Evolutionary conservation across 2,888 invertebrate genomes (phyloP).

Genomic region (Drosophila diplacantha): DNA sequence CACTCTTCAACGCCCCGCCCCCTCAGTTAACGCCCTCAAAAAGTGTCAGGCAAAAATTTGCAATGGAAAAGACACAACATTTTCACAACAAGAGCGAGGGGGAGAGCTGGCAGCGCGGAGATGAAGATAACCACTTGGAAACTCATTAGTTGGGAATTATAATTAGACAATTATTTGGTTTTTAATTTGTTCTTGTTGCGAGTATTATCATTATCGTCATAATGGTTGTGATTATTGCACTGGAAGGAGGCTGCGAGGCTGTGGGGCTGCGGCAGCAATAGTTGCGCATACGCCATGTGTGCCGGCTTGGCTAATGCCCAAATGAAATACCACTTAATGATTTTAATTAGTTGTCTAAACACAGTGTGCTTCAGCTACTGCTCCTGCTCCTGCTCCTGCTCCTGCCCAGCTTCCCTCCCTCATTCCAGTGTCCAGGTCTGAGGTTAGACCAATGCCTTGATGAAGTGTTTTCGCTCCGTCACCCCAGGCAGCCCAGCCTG

Average conservation of each 20-base stretch:
- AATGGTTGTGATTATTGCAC: slow-evolving; percentile 37
- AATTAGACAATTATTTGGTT: slow-evolving; percentile 67
- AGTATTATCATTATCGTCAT: slow-evolving; percentile 29
- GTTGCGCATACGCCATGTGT: slow-evolving; percentile 21
- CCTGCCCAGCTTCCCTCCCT: too few relatives aligned
- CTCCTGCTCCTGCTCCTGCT: neutral
- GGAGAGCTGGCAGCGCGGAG: slow-evolving; percentile 10
- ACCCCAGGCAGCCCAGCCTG: slow-evolving; percentile 9
- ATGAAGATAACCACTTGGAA: slow-evolving; percentile 67
- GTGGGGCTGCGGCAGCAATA: neutral
- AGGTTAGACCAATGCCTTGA: slow-evolving; percentile 17
- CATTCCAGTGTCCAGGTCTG: slow-evolving; percentile 9
- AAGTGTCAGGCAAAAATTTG: slow-evolving; percentile 45
- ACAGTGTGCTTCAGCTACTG: neutral
- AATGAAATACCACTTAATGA: slow-evolving; percentile 31
- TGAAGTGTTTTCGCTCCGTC: slow-evolving; percentile 30
- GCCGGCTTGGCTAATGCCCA: slow-evolving; percentile 23
- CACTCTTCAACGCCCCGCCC: slow-evolving; percentile 17
- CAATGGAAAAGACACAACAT: slow-evolving; percentile 46
- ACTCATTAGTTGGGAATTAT: slow-evolving; percentile 67
- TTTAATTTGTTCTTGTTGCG: slow-evolving; percentile 37
- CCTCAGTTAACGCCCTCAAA: slow-evolving; percentile 1
- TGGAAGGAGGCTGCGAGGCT: neutral
- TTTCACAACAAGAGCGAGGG: slow-evolving; percentile 14
- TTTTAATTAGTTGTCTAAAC: slow-evolving; percentile 37